phyloP scores from a whole-genome alignment of 2,888 invertebrate species.

The Cantharis flavilabris region DNA sequence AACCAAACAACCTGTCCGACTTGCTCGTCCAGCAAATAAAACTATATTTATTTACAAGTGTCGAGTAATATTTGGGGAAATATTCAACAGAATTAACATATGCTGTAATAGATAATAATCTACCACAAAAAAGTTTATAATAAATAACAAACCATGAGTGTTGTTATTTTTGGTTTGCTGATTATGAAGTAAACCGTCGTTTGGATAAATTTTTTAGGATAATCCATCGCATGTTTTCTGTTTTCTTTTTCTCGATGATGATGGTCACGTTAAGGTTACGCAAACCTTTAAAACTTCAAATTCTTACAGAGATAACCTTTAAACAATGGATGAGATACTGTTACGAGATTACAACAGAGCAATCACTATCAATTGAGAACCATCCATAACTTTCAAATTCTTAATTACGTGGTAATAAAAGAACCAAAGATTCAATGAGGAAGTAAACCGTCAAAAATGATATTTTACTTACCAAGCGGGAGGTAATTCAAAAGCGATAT shows the following conservation, averaged over 20 bases:
- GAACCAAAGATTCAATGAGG: neutral
- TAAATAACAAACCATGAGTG: neutral
- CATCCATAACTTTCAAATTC: neutral
- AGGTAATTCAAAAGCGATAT: neutral
- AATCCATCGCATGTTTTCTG: too few relatives aligned
- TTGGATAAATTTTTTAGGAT: too few relatives aligned
- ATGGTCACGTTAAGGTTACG: neutral
- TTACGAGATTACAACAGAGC: neutral
- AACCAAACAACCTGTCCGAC: neutral
- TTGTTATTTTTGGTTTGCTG: neutral
- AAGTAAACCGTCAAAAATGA: neutral
- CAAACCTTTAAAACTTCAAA: neutral
- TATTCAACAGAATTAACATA: neutral
- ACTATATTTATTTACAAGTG: too few relatives aligned
- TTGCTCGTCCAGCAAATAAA: neutral
- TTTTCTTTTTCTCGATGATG: neutral
- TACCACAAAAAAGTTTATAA: neutral
- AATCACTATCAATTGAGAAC: neutral
- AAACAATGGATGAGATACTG: neutral
- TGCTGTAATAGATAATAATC: neutral
- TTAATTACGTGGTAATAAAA: neutral
- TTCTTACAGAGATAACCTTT: neutral
- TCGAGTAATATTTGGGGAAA: neutral
- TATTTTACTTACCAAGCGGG: neutral
- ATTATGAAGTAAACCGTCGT: neutral